Conservation (phyloP, 2,888 invertebrate genomes). For the Drosophila mulleri region DNA sequence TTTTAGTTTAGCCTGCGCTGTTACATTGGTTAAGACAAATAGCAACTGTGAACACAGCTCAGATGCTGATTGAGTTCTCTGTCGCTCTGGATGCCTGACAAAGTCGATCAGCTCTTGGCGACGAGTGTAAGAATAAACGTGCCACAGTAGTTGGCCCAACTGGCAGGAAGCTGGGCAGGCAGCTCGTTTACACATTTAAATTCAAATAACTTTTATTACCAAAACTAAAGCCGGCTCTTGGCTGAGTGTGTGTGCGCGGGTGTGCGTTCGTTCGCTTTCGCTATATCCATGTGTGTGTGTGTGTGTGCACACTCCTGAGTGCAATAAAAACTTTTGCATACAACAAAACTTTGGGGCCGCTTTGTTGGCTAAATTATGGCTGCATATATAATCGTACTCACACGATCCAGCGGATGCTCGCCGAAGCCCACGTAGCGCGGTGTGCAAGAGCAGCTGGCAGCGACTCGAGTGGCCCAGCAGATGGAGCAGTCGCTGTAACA, state of each 20-base stretch:
- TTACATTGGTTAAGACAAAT: too few relatives aligned
- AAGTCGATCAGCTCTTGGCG: constrained; percentile 22
- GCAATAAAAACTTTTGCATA: constrained; percentile 79
- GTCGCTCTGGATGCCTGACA: not conserved
- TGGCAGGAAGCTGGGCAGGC: constrained; percentile 52
- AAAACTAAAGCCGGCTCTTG: constrained; percentile 62
- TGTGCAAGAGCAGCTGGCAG: constrained; percentile 68
- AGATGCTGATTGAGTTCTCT: too few relatives aligned
- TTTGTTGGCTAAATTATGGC: constrained; percentile 78
- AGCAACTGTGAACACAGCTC: too few relatives aligned
- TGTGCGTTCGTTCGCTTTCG: constrained; percentile 5
- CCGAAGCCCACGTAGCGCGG: constrained; percentile 83
- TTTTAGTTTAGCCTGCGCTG: too few relatives aligned
- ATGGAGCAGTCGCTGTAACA: constrained; percentile 78
- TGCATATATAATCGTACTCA: constrained; percentile 77
- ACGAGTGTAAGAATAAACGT: constrained; percentile 35
- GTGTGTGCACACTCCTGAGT: constrained; percentile 66
- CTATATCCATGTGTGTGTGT: constrained; percentile 17
- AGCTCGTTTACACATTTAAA: constrained; percentile 81
- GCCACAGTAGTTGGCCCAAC: constrained; percentile 62
- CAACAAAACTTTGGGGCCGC: constrained; percentile 62
- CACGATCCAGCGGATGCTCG: constrained; percentile 83
- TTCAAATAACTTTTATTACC: constrained; percentile 81
- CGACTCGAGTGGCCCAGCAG: constrained; percentile 55
- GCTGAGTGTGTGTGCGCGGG: constrained; percentile 11